Conservation (phyloP, 1,140 invertebrate genomes). For the Diachasma alloeum region DNA sequence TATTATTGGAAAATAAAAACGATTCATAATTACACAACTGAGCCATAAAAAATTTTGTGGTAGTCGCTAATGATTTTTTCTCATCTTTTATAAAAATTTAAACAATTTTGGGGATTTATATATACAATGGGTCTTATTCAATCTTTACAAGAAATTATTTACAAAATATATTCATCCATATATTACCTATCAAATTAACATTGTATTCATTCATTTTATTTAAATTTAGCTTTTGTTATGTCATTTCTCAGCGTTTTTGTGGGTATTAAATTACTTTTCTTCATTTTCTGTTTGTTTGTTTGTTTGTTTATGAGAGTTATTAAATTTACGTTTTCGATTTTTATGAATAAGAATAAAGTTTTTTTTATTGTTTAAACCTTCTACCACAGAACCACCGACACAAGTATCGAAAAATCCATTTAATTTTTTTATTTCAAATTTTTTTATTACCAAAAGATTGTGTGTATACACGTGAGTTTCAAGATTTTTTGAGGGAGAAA, state of each 20-base stretch:
- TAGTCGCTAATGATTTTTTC: constrained; percentile 17
- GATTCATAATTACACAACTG: not conserved
- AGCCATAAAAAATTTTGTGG: constrained; percentile 18
- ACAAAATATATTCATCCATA: constrained; percentile 64
- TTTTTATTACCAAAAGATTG: constrained; percentile 45
- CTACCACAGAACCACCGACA: constrained; percentile 29
- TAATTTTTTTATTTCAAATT: constrained; percentile 35
- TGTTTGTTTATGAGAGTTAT: constrained; percentile 43
- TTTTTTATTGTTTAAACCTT: constrained; percentile 32
- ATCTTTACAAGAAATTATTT: constrained; percentile 64
- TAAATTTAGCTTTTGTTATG: constrained; percentile 48
- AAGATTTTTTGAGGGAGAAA: too few relatives aligned
- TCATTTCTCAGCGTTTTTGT: constrained; percentile 41
- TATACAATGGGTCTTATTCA: constrained; percentile 53
- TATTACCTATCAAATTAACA: constrained; percentile 63
- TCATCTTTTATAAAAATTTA: constrained; percentile 60
- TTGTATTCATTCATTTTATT: constrained; percentile 49
- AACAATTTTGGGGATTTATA: constrained; percentile 48
- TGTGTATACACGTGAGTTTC: constrained; percentile 23
- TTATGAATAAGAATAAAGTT: not conserved
- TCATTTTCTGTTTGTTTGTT: constrained; percentile 46
- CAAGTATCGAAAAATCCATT: not conserved
- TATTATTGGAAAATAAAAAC: not conserved
- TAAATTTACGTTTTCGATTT: not conserved
- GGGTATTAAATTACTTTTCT: constrained; percentile 35